Conservation (phyloP, 2,888 invertebrate genomes). For the Cylindroiulus punctatus region DNA sequence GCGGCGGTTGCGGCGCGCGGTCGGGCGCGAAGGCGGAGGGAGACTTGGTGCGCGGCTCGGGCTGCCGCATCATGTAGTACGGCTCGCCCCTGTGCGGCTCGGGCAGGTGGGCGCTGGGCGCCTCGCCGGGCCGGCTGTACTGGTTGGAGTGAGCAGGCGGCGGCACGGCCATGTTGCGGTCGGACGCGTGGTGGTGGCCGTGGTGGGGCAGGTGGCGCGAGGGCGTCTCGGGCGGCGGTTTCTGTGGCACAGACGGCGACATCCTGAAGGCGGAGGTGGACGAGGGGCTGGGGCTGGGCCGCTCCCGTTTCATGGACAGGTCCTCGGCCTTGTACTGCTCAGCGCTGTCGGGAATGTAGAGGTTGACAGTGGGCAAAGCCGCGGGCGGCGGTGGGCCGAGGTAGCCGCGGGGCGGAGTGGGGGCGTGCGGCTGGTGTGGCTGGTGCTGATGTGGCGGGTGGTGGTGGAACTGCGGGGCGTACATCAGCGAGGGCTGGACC, state of each 20-base stretch:
- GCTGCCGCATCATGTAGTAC: constrained; percentile 58
- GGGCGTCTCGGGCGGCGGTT: constrained; percentile 56
- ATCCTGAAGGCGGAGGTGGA: constrained; percentile 39
- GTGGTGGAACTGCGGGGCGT: neutral
- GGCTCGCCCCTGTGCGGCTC: constrained; percentile 59
- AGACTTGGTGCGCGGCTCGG: constrained; percentile 60
- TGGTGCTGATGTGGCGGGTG: constrained; percentile 21
- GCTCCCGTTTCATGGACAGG: constrained; percentile 55
- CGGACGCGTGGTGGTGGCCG: constrained; percentile 51
- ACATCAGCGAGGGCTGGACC: constrained; percentile 58
- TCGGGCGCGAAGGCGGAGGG: constrained; percentile 61
- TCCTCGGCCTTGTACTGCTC: constrained; percentile 57
- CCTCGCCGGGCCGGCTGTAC: constrained; percentile 59
- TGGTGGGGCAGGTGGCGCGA: constrained; percentile 56
- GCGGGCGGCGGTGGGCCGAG: neutral
- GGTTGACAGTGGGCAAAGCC: constrained; percentile 49
- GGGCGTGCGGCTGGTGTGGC: neutral
- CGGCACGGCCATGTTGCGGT: constrained; percentile 55
- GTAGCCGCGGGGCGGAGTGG: neutral
- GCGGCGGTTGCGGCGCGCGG: constrained; percentile 60
- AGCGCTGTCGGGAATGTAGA: constrained; percentile 52
- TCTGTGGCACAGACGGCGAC: constrained; percentile 55
- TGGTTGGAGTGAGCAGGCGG: constrained; percentile 58
- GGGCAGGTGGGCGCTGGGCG: constrained; percentile 59
- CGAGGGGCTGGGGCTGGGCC: neutral